Evolutionary conservation across 2,113 vertebrate genomes (phyloP).

Genomic region (Fulica atra): DNA sequence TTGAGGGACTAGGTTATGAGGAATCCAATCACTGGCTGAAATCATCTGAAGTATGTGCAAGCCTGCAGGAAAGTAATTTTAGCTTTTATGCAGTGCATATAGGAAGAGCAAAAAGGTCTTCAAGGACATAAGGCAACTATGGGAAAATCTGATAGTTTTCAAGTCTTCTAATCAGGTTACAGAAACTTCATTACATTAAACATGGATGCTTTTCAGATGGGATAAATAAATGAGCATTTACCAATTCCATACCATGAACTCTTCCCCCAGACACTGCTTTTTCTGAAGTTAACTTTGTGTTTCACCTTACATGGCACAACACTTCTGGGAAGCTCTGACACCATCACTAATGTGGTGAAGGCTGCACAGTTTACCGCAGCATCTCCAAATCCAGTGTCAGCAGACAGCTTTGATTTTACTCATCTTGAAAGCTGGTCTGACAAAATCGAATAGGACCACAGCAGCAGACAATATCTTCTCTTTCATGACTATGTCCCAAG

Average conservation of each 20-base stretch:
- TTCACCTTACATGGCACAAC: neutral
- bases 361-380: neutral
- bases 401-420: neutral
- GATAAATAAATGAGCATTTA: fast-evolving
- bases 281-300: neutral
- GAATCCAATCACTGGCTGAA: neutral
- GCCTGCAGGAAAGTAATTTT: neutral
- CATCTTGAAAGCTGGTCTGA: neutral
- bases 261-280: neutral
- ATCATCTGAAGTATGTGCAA: conserved; percentile 16
- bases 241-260: neutral
- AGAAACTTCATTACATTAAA: neutral
- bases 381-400: neutral
- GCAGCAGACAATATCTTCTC: neutral
- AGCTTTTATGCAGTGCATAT: neutral
- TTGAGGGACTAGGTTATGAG: neutral
- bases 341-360: neutral
- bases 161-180: neutral
- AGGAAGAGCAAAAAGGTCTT: neutral
- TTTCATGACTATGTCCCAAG: neutral
- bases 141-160: neutral
- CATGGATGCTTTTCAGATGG: neutral
- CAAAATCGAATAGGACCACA: neutral
- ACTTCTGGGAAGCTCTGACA: neutral
- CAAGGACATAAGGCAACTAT: neutral